A percentile compares a stretch with the other conserved stretches of the same genome.
These are phyloP conservation scores for Rynchops niger DNA, from an alignment of 2,113 vertebrate species.

Conservation along the genomic window DNA sequence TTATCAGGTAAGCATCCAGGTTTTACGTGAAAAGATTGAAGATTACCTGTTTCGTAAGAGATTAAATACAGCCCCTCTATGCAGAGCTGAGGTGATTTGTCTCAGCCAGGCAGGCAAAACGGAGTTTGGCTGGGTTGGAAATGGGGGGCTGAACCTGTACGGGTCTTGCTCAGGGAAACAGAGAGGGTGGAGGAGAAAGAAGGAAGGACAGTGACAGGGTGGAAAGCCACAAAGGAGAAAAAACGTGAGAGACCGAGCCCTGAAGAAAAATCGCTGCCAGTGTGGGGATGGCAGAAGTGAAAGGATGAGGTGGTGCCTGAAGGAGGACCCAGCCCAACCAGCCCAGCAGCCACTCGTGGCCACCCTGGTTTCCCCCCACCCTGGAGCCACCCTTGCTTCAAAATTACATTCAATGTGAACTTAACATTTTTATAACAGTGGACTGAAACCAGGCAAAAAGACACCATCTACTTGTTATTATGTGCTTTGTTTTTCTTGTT, in stretches of 20 bases:
- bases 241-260: fast-evolving
- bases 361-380: neutral
- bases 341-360: neutral
- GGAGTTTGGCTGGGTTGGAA: neutral
- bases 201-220: neutral
- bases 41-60: neutral
- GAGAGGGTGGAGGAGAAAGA: neutral
- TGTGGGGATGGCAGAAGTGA: neutral
- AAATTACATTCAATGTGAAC: neutral
- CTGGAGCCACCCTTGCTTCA: neutral
- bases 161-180: neutral
- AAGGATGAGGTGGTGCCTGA: neutral
- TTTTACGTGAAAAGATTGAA: neutral
- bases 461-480: neutral
- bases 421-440: neutral
- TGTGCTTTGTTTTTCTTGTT: neutral
- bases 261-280: neutral
- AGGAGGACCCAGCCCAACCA: neutral
- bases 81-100: neutral
- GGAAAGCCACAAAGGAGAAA: neutral
- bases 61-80: neutral
- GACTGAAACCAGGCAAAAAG: neutral
- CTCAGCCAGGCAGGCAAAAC: neutral
- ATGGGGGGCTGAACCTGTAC: neutral
- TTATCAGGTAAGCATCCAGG: neutral